These are phyloP conservation scores for Dryobates pubescens DNA, from an alignment of 2,797 vertebrate genomes.

Conservation along the genomic window DNA sequence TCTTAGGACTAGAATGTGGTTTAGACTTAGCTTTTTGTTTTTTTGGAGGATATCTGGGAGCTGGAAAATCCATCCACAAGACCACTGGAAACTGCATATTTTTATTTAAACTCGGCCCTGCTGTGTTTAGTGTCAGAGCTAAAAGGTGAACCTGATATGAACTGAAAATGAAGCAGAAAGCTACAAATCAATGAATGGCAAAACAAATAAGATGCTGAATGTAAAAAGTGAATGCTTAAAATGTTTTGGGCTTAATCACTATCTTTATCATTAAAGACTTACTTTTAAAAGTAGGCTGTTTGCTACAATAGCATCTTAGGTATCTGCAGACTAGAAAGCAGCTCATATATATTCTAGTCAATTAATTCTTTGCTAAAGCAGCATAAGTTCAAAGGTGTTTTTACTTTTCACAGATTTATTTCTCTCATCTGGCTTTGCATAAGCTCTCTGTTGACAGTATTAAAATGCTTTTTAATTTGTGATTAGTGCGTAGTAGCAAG, in stretches of 20 bases:
- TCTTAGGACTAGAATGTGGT: neutral
- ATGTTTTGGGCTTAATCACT: neutral
- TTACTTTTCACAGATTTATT: neutral
- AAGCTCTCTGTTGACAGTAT: neutral
- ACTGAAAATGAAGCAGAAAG: neutral
- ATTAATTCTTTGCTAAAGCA: slow-evolving; percentile 27
- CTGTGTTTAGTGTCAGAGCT: neutral
- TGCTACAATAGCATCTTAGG: neutral
- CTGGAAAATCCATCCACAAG: neutral
- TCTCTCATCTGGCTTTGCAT: neutral
- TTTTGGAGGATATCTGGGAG: neutral
- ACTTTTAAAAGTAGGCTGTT: neutral
- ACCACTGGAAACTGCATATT: neutral
- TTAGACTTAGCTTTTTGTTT: slow-evolving; percentile 11
- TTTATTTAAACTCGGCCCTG: neutral
- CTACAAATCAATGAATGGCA: neutral
- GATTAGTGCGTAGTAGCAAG: neutral
- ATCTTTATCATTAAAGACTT: neutral
- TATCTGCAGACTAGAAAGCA: neutral
- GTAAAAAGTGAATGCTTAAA: neutral
- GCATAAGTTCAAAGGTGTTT: neutral
- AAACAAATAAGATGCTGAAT: neutral
- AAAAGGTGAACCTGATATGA: neutral
- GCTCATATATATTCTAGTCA: neutral
- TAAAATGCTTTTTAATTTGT: slow-evolving; percentile 28